Percentiles rank a stretch among this genome's conserved stretches.
Evolutionary conservation across 2,888 invertebrate species (phyloP).

Genomic region (Drosophila phalerata): DNA sequence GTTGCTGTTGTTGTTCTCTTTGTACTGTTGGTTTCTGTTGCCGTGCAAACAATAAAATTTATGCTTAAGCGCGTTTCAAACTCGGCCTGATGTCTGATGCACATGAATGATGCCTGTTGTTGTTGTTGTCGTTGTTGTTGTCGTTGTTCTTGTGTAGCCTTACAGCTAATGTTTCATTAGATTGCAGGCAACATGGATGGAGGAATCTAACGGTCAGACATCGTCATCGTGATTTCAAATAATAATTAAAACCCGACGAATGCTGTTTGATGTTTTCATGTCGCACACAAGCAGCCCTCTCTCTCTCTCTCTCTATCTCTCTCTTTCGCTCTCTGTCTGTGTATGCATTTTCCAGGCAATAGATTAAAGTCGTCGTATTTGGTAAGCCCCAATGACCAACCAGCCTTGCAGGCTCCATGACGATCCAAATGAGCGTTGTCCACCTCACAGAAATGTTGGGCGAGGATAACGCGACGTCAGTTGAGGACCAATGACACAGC

Average conservation of each 20-base stretch:
- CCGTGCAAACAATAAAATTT: slow-evolving; percentile 56
- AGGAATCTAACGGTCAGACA: slow-evolving; percentile 26
- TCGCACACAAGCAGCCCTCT: slow-evolving; percentile 27
- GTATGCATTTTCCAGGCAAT: slow-evolving; percentile 47
- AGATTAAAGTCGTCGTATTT: slow-evolving; percentile 60
- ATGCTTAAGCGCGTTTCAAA: slow-evolving; percentile 47
- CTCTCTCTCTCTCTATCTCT: background rate
- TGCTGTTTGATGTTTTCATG: slow-evolving; percentile 70
- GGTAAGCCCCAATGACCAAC: slow-evolving; percentile 54
- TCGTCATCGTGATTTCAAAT: slow-evolving; percentile 64
- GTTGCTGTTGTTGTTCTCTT: slow-evolving; percentile 8
- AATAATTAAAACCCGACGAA: slow-evolving; percentile 70
- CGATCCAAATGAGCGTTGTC: slow-evolving; percentile 56
- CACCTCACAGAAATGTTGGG: slow-evolving; percentile 14
- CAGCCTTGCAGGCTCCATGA: slow-evolving; percentile 35
- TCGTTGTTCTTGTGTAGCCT: slow-evolving; percentile 35
- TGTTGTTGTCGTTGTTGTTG: slow-evolving; percentile 13
- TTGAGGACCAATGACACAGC: slow-evolving; percentile 38
- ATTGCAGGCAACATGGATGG: slow-evolving; percentile 31
- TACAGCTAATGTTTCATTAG: slow-evolving; percentile 69
- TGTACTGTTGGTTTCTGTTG: slow-evolving; percentile 21
- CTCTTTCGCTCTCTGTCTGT: background rate
- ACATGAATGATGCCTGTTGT: slow-evolving; percentile 30
- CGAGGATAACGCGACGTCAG: slow-evolving; percentile 42
- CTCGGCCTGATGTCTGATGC: slow-evolving; percentile 13